Percentiles rank a stretch among this genome's conserved stretches.
These are phyloP conservation scores for Sebastiscus tertius DNA, from an alignment of 2,797 vertebrate species.

Conservation along the genomic window DNA sequence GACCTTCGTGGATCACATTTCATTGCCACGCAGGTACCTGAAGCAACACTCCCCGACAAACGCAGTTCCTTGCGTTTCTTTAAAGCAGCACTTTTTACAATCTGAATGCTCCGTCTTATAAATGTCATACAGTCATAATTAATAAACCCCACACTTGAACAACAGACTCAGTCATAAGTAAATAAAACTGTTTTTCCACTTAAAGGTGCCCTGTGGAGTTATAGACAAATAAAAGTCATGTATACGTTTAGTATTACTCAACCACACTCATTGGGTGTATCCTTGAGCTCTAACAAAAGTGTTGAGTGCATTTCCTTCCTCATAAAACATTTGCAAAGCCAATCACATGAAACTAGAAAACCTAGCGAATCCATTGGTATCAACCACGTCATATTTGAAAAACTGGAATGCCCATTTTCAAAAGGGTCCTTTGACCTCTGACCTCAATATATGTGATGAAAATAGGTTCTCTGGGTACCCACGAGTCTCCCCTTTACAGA, in stretches of 20 bases:
- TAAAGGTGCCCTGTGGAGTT: not conserved
- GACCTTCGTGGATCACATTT: not conserved
- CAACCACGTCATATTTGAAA: no score
- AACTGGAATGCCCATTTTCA: no score
- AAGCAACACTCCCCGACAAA: not conserved
- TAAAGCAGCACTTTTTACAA: not conserved
- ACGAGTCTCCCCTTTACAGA: no score
- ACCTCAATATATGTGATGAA: no score
- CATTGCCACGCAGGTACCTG: not conserved
- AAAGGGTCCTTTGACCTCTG: no score
- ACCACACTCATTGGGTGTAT: not conserved
- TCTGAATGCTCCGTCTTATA: not conserved
- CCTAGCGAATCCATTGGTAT: no score
- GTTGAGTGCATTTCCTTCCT: not conserved
- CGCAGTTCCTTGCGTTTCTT: not conserved
- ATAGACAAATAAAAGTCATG: not conserved
- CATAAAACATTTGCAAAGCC: not conserved
- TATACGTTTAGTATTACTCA: not conserved
- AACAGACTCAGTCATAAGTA: not conserved
- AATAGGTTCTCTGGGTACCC: rapidly evolving
- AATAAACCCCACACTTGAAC: not conserved
- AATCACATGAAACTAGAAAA: not conserved
- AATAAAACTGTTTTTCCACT: not conserved
- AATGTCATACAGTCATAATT: not conserved
- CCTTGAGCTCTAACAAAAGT: not conserved